A percentile compares a stretch with the other conserved stretches of the same genome.
Evolutionary conservation across 2,113 vertebrate species (phyloP).

Genomic region (Hiodon tergisus): DNA sequence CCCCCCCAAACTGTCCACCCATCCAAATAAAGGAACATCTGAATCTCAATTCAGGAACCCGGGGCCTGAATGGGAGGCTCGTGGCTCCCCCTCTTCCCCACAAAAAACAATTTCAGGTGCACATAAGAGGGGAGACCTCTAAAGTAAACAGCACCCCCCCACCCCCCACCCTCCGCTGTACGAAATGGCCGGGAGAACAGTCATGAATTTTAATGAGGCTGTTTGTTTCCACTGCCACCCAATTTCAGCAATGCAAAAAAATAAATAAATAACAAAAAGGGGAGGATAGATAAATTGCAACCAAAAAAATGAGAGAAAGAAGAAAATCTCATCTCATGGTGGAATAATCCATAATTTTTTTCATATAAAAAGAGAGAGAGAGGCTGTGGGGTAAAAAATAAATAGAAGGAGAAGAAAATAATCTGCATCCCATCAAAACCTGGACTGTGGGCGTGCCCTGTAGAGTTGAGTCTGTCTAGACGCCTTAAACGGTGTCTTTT

Average conservation of each 20-base stretch:
- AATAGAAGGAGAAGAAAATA: constrained; percentile 24
- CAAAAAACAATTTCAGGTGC: constrained; percentile 61
- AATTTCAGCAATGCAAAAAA: constrained; percentile 46
- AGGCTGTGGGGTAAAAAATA: constrained; percentile 23
- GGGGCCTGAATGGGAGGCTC: constrained; percentile 45
- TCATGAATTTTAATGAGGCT: constrained; percentile 61
- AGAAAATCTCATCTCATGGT: constrained; percentile 60
- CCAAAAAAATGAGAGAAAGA: constrained; percentile 36
- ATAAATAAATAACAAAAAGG: constrained; percentile 46
- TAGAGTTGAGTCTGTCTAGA: constrained; percentile 50
- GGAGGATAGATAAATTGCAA: constrained; percentile 47
- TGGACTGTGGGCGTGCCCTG: constrained; percentile 19
- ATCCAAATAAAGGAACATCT: constrained; percentile 55
- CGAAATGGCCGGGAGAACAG: constrained; percentile 45
- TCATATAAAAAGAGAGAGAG: constrained; percentile 50
- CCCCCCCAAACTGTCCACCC: constrained; percentile 44
- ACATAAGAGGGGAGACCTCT: constrained; percentile 54
- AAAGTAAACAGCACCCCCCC: constrained; percentile 51
- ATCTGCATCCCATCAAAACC: constrained; percentile 41
- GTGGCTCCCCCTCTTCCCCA: constrained; percentile 8
- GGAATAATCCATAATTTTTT: constrained; percentile 64
- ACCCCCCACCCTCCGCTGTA: constrained; percentile 30
- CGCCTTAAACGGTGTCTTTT: constrained; percentile 36
- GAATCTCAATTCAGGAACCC: constrained; percentile 49
- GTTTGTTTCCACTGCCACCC: constrained; percentile 48